Evolutionary conservation across 2,113 vertebrate genomes (phyloP).

Genomic region (Oryzias melastigma): DNA sequence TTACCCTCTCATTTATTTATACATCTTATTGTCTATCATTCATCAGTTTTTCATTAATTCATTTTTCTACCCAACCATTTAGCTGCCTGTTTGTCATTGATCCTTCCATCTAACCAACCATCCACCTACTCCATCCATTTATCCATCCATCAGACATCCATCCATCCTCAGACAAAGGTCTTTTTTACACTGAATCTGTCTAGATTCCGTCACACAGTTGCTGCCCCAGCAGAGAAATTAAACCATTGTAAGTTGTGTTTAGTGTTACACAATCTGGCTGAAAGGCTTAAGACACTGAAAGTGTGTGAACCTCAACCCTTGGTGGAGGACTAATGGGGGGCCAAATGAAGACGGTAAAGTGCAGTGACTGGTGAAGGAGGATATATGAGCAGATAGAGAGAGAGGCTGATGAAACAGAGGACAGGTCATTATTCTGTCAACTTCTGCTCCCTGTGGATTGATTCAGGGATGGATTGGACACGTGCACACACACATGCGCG

Average conservation of each 20-base stretch:
- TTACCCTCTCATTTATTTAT: too few relatives aligned
- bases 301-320: neutral
- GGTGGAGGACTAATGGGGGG: neutral
- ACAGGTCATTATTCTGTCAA: constrained; percentile 56
- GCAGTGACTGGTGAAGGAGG: neutral
- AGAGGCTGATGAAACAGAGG: constrained; percentile 43
- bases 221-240: too few relatives aligned
- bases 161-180: too few relatives aligned
- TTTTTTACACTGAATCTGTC: too few relatives aligned
- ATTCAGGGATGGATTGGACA: constrained; percentile 15
- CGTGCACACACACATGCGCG: constrained; percentile 11
- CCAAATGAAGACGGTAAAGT: constrained; percentile 10
- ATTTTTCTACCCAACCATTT: too few relatives aligned
- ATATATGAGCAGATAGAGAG: neutral
- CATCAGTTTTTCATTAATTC: too few relatives aligned
- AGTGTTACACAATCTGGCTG: neutral
- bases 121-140: too few relatives aligned
- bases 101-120: too few relatives aligned
- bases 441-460: constrained; percentile 36
- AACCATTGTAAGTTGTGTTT: neutral
- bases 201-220: too few relatives aligned
- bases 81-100: too few relatives aligned
- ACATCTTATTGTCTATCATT: too few relatives aligned
- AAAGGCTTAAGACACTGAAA: neutral
- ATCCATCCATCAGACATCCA: too few relatives aligned